A percentile compares a stretch with the other conserved stretches of the same genome.
Conservation (phyloP, 1,140 invertebrate species). For the Campoletis sonorensis region DNA sequence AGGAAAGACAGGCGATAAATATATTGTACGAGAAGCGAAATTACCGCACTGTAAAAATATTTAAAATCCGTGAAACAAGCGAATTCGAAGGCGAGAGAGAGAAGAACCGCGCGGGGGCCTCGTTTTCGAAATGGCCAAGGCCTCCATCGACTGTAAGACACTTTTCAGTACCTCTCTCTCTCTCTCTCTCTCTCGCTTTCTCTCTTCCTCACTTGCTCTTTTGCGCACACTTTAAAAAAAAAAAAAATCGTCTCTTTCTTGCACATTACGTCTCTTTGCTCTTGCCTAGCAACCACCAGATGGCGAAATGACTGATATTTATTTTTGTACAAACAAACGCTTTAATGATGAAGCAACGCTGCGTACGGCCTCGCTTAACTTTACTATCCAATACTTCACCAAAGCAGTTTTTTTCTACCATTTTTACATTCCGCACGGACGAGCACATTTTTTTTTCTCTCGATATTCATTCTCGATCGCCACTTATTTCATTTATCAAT, state of each 20-base stretch:
- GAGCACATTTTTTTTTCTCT: background rate
- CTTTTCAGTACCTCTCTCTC: background rate
- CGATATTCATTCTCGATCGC: background rate
- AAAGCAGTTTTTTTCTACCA: background rate
- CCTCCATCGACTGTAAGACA: conserved; percentile 2
- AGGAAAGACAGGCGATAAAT: background rate
- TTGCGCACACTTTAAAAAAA: background rate
- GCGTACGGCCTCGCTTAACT: conserved; percentile 40
- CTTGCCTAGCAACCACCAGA: conserved; percentile 56
- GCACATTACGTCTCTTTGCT: background rate
- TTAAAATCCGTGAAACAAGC: conserved; percentile 44
- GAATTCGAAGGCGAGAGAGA: conserved; percentile 4
- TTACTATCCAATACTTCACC: background rate
- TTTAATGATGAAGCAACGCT: conserved; percentile 67
- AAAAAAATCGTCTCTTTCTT: conserved; percentile 11
- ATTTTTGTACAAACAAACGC: conserved; percentile 71
- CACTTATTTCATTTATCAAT: too few species aligned
- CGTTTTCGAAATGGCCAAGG: conserved; percentile 36
- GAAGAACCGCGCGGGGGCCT: background rate
- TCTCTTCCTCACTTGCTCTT: background rate
- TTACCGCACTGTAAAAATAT: conserved; percentile 48
- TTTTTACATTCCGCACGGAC: background rate
- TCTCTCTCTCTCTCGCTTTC: background rate
- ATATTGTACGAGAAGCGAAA: conserved; percentile 43
- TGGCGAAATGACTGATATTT: conserved; percentile 66